Base-by-base conservation (phyloP, 2,888 invertebrate genomes). In the Rotaria socialis region DNA sequence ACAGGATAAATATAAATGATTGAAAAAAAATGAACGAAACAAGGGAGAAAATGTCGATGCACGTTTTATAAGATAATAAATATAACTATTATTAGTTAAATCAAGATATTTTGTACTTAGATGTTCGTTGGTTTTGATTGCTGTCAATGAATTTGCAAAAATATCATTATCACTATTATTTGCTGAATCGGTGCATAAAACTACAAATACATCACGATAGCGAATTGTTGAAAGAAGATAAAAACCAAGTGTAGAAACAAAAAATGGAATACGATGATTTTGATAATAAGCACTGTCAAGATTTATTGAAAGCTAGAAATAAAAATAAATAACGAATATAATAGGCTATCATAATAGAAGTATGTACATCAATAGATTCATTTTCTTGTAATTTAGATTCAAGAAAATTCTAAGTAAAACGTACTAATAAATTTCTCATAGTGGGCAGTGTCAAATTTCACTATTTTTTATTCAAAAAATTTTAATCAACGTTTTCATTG, bases 221-320 rank as follows among this genome's bases (percentile, higher is more conserved):
- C 35, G 80, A 47, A 80, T 24, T 11, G 47, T 47, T 24, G 80
- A 43, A n/a, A 80, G 47, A 43, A 80, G 43, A 80, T 80, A 80
- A 47, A 47, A 80, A 80, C 80, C 80, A 47, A 80, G 24, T 80
- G 80, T 80, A 8, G 80, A 41, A 11, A 80, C 43, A 80, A 47
- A 80, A 80, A 80, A 80, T 47, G 80, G 80, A 47, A 47, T 80
- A 47, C 80, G 43, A 47, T n/a, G 80, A 47, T 80, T 80, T 47
- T 47, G 43, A n/a, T 80, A 80, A 47, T 80, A n/a, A 43, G 43
- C 47, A n/a, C 47, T 80, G 47, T 80, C 80, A n/a, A 80, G 43
- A 19, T 7, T 24, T n/a, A 80, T 80, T 24, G 80, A 80, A 10
- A 80, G 1, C 80, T 80, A 80, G 22, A 47, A 14, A 14, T n/a